Evolutionary conservation across 2,797 vertebrate species (phyloP).

Genomic region (Falco naumanni): DNA sequence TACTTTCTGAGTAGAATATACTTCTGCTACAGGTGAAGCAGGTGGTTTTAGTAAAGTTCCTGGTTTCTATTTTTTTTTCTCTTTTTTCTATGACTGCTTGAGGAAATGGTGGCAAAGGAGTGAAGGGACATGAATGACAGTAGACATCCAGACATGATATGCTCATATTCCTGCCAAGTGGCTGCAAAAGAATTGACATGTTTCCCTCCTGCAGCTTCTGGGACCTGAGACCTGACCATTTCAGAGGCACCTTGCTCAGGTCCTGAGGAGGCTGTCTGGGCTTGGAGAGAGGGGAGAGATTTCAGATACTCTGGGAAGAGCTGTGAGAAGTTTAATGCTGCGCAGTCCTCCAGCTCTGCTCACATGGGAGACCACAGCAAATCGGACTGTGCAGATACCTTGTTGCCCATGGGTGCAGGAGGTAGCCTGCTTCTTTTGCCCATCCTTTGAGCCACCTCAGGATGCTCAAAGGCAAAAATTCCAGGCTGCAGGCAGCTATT

Average conservation of each 20-base stretch:
- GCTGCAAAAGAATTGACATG: neutral
- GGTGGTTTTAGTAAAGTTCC: neutral
- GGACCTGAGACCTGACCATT: neutral
- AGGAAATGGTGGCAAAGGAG: neutral
- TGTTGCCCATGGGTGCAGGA: neutral
- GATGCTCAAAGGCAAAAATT: neutral
- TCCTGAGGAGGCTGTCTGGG: neutral
- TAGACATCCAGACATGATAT: neutral
- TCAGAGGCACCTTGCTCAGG: neutral
- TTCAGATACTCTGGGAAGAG: neutral
- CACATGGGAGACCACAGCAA: neutral
- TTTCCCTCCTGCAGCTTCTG: neutral
- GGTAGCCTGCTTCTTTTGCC: neutral
- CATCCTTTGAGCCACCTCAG: neutral
- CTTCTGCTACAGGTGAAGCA: neutral
- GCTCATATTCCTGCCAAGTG: neutral
- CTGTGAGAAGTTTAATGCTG: neutral
- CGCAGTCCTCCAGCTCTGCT: neutral
- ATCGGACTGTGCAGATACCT: neutral
- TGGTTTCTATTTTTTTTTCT: neutral
- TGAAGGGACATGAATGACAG: neutral
- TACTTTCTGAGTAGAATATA: neutral
- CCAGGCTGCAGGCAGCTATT: neutral
- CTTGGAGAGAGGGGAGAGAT: neutral
- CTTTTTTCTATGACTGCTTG: neutral